Evolutionary conservation across 2,113 vertebrate species (phyloP).

Genomic region (Cyrtonyx montezumae): DNA sequence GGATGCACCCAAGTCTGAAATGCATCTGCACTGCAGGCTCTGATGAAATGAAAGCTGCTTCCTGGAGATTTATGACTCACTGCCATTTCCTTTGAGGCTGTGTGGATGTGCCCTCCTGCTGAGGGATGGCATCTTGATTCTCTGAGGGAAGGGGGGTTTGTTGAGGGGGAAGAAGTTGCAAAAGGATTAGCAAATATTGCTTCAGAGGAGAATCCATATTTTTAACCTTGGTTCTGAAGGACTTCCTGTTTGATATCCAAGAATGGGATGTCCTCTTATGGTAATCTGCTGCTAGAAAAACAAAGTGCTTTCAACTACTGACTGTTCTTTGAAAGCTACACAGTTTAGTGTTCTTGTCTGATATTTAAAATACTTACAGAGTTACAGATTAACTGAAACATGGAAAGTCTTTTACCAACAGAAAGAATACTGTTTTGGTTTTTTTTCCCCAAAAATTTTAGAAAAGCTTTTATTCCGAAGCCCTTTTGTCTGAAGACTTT

Average conservation of each 20-base stretch:
- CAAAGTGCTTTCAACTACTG: not conserved
- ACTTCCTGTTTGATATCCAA: not conserved
- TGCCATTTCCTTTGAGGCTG: not conserved
- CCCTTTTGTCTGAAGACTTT: constrained; percentile 1
- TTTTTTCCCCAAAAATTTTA: not conserved
- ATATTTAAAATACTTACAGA: not conserved
- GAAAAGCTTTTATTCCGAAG: constrained; percentile 26
- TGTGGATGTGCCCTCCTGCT: not conserved
- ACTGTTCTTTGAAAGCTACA: not conserved
- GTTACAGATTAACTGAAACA: not conserved
- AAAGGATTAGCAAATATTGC: not conserved
- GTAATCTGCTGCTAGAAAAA: not conserved
- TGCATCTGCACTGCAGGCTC: not conserved
- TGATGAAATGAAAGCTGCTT: not conserved
- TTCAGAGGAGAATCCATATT: not conserved
- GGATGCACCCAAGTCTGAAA: not conserved
- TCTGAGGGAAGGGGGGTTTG: not conserved
- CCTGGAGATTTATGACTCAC: too few relatives aligned
- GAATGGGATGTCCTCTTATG: not conserved
- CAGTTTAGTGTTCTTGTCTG: not conserved
- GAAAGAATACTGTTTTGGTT: not conserved
- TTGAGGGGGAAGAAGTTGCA: not conserved
- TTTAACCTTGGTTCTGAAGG: not conserved
- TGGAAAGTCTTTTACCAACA: not conserved
- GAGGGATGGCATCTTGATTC: not conserved